Conservation (phyloP, 2,797 vertebrate genomes). For the Sebastes oblongus region DNA sequence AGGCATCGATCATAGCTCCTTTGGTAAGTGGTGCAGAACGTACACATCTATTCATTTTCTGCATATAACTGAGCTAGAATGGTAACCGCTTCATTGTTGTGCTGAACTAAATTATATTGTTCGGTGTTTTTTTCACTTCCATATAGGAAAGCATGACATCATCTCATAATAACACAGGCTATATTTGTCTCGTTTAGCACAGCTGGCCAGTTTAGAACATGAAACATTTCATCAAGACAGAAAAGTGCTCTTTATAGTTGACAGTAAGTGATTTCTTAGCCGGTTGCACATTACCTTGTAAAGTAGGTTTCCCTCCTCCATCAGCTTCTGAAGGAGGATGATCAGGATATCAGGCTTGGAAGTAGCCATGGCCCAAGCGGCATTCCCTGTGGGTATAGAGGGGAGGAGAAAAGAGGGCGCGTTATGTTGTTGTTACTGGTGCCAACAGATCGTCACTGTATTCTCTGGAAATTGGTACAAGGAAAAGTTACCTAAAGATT, state of each 20-base stretch:
- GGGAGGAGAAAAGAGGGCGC: neutral
- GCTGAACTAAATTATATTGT: conserved; percentile 4
- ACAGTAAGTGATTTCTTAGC: neutral
- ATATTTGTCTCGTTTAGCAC: neutral
- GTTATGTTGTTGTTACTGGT: conserved; percentile 19
- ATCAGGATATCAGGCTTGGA: conserved; percentile 98
- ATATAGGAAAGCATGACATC: conserved; percentile 3
- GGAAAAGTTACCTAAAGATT: conserved; percentile 88
- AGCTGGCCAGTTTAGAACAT: neutral
- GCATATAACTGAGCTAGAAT: conserved; percentile 26
- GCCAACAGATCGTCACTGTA: conserved; percentile 41
- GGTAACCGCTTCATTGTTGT: conserved; percentile 14
- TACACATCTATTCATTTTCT: conserved; percentile 37
- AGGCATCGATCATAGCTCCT: conserved; percentile 64
- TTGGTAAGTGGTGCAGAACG: conserved; percentile 31
- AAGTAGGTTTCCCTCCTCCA: conserved; percentile 97
- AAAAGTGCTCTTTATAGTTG: neutral
- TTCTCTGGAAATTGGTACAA: conserved; percentile 75
- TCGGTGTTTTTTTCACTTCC: neutral
- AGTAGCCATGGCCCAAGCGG: conserved; percentile 99
- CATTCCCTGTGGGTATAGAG: conserved; percentile 86
- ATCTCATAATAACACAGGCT: neutral
- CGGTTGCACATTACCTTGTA: conserved; percentile 87
- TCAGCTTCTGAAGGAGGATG: conserved; percentile 98
- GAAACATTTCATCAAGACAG: neutral